Conservation (phyloP, 2,113 vertebrate species). For the Heterotilapia buettikoferi region DNA sequence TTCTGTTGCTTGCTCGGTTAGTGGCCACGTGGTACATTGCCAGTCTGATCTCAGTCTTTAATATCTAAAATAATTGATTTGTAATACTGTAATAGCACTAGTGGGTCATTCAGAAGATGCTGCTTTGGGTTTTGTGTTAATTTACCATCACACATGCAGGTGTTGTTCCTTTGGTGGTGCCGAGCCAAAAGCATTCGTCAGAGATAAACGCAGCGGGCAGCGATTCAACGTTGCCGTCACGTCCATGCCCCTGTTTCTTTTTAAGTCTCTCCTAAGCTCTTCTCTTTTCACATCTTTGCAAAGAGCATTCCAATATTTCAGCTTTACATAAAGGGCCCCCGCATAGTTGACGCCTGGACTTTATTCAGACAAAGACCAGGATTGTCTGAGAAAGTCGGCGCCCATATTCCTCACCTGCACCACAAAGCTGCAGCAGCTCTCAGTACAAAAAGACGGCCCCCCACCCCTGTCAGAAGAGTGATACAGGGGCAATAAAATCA, state of each 20-base stretch:
- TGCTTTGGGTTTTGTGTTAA: background rate
- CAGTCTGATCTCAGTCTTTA: background rate
- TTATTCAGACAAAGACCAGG: conserved; percentile 17
- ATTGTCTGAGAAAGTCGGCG: conserved; percentile 27
- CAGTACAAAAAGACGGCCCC: conserved; percentile 19
- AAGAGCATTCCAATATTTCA: conserved; percentile 62
- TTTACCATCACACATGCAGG: conserved; percentile 31
- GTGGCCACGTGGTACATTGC: background rate
- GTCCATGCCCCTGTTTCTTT: conserved; percentile 5
- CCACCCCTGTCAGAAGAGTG: conserved; percentile 5
- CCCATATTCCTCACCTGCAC: conserved; percentile 42
- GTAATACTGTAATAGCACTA: background rate
- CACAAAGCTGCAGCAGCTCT: conserved; percentile 35
- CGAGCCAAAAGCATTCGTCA: background rate
- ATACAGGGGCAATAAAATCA: conserved; percentile 39
- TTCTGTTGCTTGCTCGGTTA: background rate
- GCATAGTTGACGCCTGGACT: conserved; percentile 24
- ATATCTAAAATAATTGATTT: background rate
- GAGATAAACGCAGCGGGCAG: conserved; percentile 18
- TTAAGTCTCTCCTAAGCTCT: conserved; percentile 18
- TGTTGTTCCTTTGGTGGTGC: conserved; percentile 1
- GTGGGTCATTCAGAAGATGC: background rate
- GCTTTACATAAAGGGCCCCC: conserved; percentile 47
- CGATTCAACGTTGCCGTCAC: conserved; percentile 12
- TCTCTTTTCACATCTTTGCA: conserved; percentile 29